Base-by-base conservation (phyloP, 2,113 vertebrate species). In the Hippolais icterina region DNA sequence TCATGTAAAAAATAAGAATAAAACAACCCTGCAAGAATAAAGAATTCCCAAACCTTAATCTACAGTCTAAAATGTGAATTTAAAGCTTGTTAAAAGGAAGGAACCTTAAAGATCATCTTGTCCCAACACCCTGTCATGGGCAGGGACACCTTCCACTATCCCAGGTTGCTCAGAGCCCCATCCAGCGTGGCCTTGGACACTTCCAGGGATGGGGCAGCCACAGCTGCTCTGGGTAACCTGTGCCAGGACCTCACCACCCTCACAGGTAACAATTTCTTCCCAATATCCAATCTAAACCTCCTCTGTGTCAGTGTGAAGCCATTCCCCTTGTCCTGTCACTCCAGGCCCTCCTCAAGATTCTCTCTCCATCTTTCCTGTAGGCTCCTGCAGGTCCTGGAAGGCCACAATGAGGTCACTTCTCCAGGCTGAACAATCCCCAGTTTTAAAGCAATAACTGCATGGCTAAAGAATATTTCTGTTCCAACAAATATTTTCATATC, bases 201-300 rank as follows among this genome's bases (percentile, higher is more conserved):
- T 59, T 0, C 15, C 52, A 52, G 59, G 59, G 27, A 65, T 72
- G 59, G 33, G 10, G 23, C 52, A 81, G 52, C 33, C 37, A 44
- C 86, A 89, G 31, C 37, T 65, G 0, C 59, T 37, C 57, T 57
- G 57, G 24, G 2, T 0, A 64, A 1, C 22, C 35, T 80, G 31
- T 44, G 50, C 37, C 42, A 72, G 42, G 50, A 15, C 52, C 52
- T 81, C 12, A 5, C 0, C 57, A 46, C 13, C 22, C 68, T 54
- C 57, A 54, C 41, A 72, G n/a, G 9, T 9, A 39, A 22, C 0
- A 39, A 33, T 47, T 72, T 7, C 5, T 63, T 39, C 23, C n/a
- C 0, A 0, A 12, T 22, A 15, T 24, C 37, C 27, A 1, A 24
- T 14, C 35, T 44, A 52, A 65, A 0, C 37, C 37, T 65, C 0